Base-by-base conservation (phyloP, 2,797 vertebrate species). In the Dryobates pubescens region DNA sequence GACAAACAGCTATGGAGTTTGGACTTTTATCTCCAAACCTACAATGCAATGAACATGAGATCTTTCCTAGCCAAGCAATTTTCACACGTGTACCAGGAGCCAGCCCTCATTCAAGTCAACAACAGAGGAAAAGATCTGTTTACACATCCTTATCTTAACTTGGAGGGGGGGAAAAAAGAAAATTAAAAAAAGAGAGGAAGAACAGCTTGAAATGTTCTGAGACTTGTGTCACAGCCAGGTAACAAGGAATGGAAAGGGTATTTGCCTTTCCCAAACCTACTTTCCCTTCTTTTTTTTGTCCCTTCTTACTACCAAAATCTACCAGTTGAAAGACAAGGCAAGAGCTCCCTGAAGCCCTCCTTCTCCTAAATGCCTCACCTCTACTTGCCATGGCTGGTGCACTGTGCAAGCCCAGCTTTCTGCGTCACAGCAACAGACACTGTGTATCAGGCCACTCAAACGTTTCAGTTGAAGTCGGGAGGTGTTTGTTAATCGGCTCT, bases 11-110 rank as follows among this genome's bases (percentile, higher is more conserved):
- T 19, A 62, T 58, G 45, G 76, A 68, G 41, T 53, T 71, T 41
- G 17, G 53, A 76, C 27, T 94, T 94, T 94, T 30, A 86, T 71
- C 69, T 89, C 68, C 32, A 95, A 85, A 96, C 96, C 96, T 92
- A 56, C 0, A 1, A 41, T 20, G 86, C 95, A 96, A 97, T 70
- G 91, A 98, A 97, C 90, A 93, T 93, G 90, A 96, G 45, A 88
- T 93, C 89, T 88, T 92, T 87, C 96, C 45, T 43, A 89, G 97
- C 97, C 97, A 98, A 98, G 95, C 97, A 96, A 97, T 98, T 97
- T 98, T 98, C 97, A 97, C 97, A 98, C 96, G 51, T 96, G 90
- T 96, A 92, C 62, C 77, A 87, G 41, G 96, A 98, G 96, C 97
- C 97, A 98, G 97, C 96, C 97, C 97, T 97, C 97, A 96, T 62